Base-by-base conservation (phyloP, 2,797 vertebrate genomes). In the Chelidonichthys spinosus region DNA sequence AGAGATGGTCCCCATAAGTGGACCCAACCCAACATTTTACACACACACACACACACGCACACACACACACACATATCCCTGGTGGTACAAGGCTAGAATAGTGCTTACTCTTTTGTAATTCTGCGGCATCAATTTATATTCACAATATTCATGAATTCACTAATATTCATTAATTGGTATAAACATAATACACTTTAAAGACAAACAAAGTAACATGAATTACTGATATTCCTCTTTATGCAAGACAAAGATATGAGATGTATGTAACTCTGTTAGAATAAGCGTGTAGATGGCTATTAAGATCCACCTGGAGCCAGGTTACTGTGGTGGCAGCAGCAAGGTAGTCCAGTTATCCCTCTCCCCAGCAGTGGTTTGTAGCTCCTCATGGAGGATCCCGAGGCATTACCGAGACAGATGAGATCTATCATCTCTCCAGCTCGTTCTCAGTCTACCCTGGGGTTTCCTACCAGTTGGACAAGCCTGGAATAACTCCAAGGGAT, bases 41-140 rank as follows among this genome's bases (percentile, higher is more conserved):
- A n/a, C n/a, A n/a, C n/a, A n/a, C n/a, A 52, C 50, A 59, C 63
- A 72, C 64, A 70, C n/a, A 11, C 63, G 63, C 55, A 78, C 2
- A 40, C 64, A 60, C 25, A 58, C 43, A 78, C 54, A 74, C 46
- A 62, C 36, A 65, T 40, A 18, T 63, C 56, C 61, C 53, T 68
- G n/a, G 18, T 37, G 25, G 33, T 63, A 42, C 32, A 68, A 74
- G 25, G 68, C 72, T 81, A 79, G 52, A 53, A 58, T 9, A 25
- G 50, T 58, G 33, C 55, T 44, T 37, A 58, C 18, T 37, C 1
- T 13, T 65, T 40, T 39, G 25, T 32, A 11, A 63, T 63, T 18
- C n/a, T 42, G 25, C 5, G 43, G 25, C 43, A 39, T 53, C 35
- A 68, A 17, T 70, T 62, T 52, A 63, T 72, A 56, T 25, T 25